Conservation (phyloP, 1,140 invertebrate genomes). For the Caenorhabditis inopinata region DNA sequence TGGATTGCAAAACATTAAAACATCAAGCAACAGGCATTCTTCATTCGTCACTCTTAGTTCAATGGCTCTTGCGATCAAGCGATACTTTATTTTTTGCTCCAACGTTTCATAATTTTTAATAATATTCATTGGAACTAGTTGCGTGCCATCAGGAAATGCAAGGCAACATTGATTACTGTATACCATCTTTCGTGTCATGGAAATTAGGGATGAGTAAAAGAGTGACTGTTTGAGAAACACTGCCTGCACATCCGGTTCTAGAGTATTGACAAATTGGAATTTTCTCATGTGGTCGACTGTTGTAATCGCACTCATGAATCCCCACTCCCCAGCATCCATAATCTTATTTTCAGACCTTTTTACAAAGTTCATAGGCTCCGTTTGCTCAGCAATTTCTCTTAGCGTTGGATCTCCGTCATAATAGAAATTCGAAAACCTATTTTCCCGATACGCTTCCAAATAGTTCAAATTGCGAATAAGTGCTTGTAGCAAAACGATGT, state of each 20-base stretch:
- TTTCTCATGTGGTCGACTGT: neutral
- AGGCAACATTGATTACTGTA: neutral
- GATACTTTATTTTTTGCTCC: neutral
- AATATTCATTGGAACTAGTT: neutral
- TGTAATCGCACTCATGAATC: neutral
- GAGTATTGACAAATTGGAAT: neutral
- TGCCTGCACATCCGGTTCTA: neutral
- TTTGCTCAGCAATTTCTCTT: neutral
- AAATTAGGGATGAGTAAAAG: neutral
- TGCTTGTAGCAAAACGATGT: neutral
- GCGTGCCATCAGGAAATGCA: neutral
- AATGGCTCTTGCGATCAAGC: neutral
- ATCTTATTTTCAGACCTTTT: neutral
- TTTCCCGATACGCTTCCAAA: neutral
- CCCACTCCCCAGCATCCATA: neutral
- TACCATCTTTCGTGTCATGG: neutral
- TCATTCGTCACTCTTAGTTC: neutral
- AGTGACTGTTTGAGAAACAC: neutral
- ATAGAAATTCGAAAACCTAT: neutral
- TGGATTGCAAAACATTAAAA: no score
- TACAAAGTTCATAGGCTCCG: neutral
- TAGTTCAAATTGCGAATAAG: neutral
- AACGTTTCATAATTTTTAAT: neutral
- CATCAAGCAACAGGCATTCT: neutral
- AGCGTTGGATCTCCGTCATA: neutral